phyloP scores from a whole-genome alignment of 1,140 invertebrate species.

The Trichonephila clavipes region DNA sequence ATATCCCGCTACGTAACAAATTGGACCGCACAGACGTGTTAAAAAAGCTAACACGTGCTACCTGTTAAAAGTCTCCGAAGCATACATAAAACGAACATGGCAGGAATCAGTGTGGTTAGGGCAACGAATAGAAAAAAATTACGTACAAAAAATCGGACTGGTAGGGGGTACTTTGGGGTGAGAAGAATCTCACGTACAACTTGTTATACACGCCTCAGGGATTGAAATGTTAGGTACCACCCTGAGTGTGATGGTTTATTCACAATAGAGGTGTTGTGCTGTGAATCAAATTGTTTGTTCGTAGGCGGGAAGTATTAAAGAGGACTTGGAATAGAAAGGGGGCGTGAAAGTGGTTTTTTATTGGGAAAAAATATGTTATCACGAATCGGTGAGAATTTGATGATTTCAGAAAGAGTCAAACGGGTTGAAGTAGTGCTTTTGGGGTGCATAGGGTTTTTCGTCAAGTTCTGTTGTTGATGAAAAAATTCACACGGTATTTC shows the following conservation, averaged over 20 bases:
- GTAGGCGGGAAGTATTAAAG: background rate
- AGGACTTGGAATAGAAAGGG: background rate
- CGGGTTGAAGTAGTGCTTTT: conserved; percentile 13
- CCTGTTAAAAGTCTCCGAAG: conserved; percentile 45
- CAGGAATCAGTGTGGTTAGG: background rate
- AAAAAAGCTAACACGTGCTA: conserved; percentile 1
- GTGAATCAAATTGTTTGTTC: conserved; percentile 12
- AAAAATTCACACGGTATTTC: background rate
- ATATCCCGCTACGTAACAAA: background rate
- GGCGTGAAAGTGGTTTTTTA: background rate
- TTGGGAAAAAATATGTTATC: background rate
- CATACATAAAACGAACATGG: conserved; percentile 21
- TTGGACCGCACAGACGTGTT: background rate
- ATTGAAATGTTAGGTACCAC: background rate
- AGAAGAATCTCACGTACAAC: conserved; percentile 49
- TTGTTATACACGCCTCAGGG: background rate
- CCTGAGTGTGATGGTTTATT: background rate
- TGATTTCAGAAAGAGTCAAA: background rate
- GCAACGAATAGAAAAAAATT: background rate
- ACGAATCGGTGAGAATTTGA: background rate
- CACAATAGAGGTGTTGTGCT: background rate
- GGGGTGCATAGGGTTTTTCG: background rate
- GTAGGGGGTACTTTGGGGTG: conserved; percentile 1
- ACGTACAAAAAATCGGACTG: background rate
- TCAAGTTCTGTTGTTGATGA: background rate